phyloP scores from a whole-genome alignment of 2,797 vertebrate species.

The Gymnodraco acuticeps region DNA sequence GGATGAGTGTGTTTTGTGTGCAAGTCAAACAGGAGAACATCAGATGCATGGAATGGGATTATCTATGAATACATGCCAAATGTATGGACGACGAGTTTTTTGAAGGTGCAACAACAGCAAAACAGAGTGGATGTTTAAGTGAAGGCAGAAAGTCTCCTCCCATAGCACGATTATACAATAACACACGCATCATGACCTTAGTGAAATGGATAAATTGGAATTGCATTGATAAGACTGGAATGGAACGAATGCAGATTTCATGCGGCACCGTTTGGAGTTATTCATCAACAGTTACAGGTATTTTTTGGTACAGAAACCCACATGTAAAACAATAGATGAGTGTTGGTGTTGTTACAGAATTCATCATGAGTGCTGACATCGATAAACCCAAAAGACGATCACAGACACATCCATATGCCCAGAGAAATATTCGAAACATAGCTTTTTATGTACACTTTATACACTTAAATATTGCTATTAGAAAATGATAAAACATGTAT shows the following conservation, averaged over 20 bases:
- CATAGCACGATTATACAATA: conserved; percentile 60
- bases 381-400: conserved; percentile 78
- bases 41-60: conserved; percentile 57
- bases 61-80: conserved; percentile 70
- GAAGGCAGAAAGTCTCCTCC: conserved; percentile 60
- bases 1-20: conserved; percentile 50
- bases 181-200: conserved; percentile 57
- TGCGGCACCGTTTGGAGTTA: conserved; percentile 73
- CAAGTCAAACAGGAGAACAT: conserved; percentile 67
- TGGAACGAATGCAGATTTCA: conserved; percentile 73
- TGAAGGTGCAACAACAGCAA: conserved; percentile 62
- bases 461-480: conserved; percentile 88
- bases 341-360: conserved; percentile 59
- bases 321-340: conserved; percentile 67
- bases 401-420: conserved; percentile 82
- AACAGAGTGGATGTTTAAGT: conserved; percentile 58
- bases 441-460: conserved; percentile 86
- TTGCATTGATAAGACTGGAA: conserved; percentile 66
- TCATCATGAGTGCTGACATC: conserved; percentile 77
- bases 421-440: conserved; percentile 82
- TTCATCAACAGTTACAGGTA: conserved; percentile 67
- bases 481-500: conserved; percentile 83
- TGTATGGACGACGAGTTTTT: conserved; percentile 46
- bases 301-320: conserved; percentile 71
- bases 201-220: conserved; percentile 52